Percentiles rank a stretch among this genome's conserved stretches.
Conservation (phyloP, 2,888 invertebrate genomes). For the Cremastinae sp. region DNA sequence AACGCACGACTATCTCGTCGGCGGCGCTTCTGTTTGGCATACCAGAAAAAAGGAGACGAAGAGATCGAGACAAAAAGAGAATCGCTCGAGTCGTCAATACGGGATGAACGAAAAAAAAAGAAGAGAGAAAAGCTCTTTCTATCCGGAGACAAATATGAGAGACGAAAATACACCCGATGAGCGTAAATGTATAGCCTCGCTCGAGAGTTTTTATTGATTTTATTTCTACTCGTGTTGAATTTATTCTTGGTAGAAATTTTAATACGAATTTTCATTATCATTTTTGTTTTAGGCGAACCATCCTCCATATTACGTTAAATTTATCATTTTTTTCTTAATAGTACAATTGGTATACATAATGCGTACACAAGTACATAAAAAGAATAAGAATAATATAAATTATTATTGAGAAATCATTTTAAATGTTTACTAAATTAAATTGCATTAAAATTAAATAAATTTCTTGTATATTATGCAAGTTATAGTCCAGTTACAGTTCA, state of each 20-base stretch:
- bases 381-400: too few species aligned
- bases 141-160: constrained; percentile 29
- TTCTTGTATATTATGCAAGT: too few species aligned
- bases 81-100: constrained; percentile 5
- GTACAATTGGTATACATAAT: too few species aligned
- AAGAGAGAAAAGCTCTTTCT: constrained; percentile 10
- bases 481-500: too few species aligned
- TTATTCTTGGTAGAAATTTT: too few species aligned
- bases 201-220: constrained; percentile 37
- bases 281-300: too few species aligned
- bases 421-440: too few species aligned
- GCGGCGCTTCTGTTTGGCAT: constrained; percentile 79
- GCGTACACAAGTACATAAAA: too few species aligned
- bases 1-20: constrained; percentile 55
- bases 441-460: too few species aligned
- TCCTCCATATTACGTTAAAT: not conserved
- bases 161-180: constrained; percentile 3
- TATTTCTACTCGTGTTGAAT: constrained; percentile 29
- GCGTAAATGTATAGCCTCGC: constrained; percentile 42
- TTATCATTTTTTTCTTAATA: constrained; percentile 3
- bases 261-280: not conserved
- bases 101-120: constrained; percentile 1
- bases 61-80: constrained; percentile 17
- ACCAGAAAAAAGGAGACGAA: constrained; percentile 60
- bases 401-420: too few species aligned